phyloP scores from a whole-genome alignment of 2,888 invertebrate genomes.

The Conomelus anceps region DNA sequence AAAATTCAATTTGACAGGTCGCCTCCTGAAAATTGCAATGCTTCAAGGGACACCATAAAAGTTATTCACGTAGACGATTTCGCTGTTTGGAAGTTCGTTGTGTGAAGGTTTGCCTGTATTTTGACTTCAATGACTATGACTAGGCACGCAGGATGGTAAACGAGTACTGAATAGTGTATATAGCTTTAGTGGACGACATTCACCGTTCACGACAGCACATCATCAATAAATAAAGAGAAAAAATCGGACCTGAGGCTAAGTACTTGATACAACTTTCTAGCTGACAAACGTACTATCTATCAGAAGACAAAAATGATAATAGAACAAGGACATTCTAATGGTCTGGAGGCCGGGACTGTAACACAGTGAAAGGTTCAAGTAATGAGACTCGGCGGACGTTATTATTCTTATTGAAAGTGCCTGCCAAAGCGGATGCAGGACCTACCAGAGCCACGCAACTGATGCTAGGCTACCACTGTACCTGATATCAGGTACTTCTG shows the following conservation, averaged over 20 bases:
- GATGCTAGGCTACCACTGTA: too few species aligned
- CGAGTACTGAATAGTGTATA: too few species aligned
- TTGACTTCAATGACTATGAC: background rate
- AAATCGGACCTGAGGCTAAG: background rate
- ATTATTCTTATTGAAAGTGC: background rate
- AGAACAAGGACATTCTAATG: background rate
- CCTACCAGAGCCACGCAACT: background rate
- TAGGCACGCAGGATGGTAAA: too few species aligned
- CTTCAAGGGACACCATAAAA: too few species aligned
- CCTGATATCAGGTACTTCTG: background rate
- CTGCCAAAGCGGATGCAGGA: background rate
- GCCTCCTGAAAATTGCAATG: too few species aligned
- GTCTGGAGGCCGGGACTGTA: background rate
- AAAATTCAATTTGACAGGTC: too few species aligned
- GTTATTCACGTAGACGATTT: too few species aligned
- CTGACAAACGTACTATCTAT: background rate
- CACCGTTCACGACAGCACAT: background rate
- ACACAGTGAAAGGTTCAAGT: background rate
- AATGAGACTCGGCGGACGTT: background rate
- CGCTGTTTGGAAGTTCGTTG: too few species aligned
- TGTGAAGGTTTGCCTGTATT: too few species aligned
- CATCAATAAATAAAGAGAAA: background rate
- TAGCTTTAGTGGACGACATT: background rate
- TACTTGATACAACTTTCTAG: background rate
- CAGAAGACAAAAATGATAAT: background rate